Conservation (phyloP, 2,113 vertebrate species). For the Prietella phreatophila region DNA sequence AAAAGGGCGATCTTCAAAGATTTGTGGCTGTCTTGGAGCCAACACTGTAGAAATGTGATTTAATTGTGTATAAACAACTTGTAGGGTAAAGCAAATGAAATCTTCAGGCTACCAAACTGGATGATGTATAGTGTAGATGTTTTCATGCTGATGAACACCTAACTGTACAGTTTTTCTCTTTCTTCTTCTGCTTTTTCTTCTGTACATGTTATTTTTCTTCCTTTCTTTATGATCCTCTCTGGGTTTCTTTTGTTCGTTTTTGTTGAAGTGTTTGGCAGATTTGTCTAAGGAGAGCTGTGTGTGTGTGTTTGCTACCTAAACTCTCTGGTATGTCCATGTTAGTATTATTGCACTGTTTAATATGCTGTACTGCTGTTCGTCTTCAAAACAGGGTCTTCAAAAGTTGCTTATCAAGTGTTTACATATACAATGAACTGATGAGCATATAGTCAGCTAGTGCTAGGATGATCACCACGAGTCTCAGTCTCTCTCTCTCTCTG, state of each 20-base stretch:
- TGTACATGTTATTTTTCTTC: conserved; percentile 51
- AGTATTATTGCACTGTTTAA: conserved; percentile 55
- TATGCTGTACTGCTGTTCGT: conserved; percentile 56
- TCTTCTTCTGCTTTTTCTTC: conserved; percentile 50
- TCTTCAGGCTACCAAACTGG: conserved; percentile 40
- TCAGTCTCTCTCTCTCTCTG: neutral
- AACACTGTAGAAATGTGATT: conserved; percentile 45
- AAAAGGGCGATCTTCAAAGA: conserved; percentile 29
- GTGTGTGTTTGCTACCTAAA: conserved; percentile 43
- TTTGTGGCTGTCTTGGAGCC: neutral
- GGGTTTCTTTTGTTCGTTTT: conserved; percentile 50
- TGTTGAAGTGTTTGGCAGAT: conserved; percentile 56
- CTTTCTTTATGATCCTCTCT: conserved; percentile 55
- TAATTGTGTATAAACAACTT: conserved; percentile 42
- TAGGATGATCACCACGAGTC: neutral
- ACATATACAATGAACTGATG: conserved; percentile 32
- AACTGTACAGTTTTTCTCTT: conserved; percentile 70
- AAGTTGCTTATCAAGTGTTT: conserved; percentile 50
- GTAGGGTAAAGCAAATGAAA: conserved; percentile 34
- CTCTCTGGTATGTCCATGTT: conserved; percentile 48
- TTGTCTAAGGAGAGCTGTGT: conserved; percentile 10
- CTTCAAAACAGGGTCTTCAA: conserved; percentile 55
- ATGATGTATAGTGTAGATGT: conserved; percentile 72
- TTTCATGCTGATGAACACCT: conserved; percentile 72
- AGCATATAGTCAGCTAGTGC: conserved; percentile 11